phyloP scores from a whole-genome alignment of 2,888 invertebrate genomes.

The Agapetus fuscipes region DNA sequence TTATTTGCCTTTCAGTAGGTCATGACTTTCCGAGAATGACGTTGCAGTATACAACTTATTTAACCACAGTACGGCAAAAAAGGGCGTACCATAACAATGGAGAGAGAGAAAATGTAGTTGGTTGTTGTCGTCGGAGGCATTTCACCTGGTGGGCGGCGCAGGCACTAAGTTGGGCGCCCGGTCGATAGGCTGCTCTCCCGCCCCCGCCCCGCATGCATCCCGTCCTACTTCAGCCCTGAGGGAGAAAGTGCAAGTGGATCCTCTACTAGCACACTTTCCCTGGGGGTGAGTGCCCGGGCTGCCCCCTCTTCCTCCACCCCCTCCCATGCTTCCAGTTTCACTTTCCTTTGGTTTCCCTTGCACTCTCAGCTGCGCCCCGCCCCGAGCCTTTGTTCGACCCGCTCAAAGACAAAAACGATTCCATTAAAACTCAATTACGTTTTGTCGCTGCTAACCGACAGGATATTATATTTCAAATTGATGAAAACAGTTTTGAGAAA shows the following conservation, averaged over 20 bases:
- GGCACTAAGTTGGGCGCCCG: constrained; percentile 30
- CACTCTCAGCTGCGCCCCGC: constrained; percentile 1
- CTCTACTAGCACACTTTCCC: constrained; percentile 22
- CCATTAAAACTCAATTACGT: no score
- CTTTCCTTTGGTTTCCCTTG: neutral
- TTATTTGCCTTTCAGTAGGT: no score
- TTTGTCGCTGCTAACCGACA: no score
- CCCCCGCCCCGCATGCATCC: constrained; percentile 10
- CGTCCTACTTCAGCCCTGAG: constrained; percentile 5
- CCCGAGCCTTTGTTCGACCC: neutral
- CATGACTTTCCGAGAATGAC: no score
- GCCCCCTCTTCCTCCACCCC: constrained; percentile 5
- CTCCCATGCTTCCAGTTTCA: constrained; percentile 1
- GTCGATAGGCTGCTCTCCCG: constrained; percentile 33
- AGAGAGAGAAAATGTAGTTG: no score
- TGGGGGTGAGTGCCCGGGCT: neutral
- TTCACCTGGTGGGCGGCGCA: constrained; percentile 7
- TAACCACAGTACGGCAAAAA: no score
- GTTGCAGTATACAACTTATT: no score
- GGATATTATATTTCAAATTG: no score
- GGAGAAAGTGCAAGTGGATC: constrained; percentile 21
- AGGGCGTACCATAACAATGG: no score
- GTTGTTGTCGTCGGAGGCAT: no score
- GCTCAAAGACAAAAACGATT: no score
- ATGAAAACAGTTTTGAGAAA: no score